Conservation (phyloP, 2,113 vertebrate genomes). For the Hipposideros armiger region DNA sequence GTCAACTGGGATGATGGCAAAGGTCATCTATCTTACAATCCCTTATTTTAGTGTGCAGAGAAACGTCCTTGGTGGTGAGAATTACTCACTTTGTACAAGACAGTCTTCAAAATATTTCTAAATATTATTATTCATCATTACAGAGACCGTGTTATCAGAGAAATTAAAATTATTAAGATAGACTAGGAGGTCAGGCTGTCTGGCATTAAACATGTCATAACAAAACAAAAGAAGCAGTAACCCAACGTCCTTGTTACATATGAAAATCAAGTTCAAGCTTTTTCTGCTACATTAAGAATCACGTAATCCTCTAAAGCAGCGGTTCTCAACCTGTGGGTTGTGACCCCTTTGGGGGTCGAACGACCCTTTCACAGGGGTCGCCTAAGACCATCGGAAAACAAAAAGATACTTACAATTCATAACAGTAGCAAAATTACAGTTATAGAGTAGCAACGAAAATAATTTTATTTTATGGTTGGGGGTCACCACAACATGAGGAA, state of each 20-base stretch:
- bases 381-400: too few relatives aligned
- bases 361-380: too few relatives aligned
- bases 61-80: neutral
- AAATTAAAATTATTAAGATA: conserved; percentile 67
- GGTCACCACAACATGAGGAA: too few relatives aligned
- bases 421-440: too few relatives aligned
- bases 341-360: too few relatives aligned
- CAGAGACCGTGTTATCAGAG: conserved; percentile 6
- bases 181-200: conserved; percentile 58
- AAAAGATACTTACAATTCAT: too few relatives aligned
- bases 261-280: conserved; percentile 56
- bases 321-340: too few relatives aligned
- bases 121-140: conserved; percentile 62
- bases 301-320: conserved; percentile 13
- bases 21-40: neutral
- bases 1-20: neutral
- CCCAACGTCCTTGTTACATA: conserved; percentile 50
- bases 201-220: conserved; percentile 39
- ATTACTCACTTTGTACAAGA: conserved; percentile 16
- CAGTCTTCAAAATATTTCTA: conserved; percentile 42
- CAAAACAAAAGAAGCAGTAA: conserved; percentile 33
- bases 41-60: conserved; percentile 36
- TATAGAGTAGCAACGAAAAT: too few relatives aligned
- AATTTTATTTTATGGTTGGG: too few relatives aligned
- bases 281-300: conserved; percentile 53